phyloP scores from a whole-genome alignment of 2,888 invertebrate species.

The Apotomis capreana region DNA sequence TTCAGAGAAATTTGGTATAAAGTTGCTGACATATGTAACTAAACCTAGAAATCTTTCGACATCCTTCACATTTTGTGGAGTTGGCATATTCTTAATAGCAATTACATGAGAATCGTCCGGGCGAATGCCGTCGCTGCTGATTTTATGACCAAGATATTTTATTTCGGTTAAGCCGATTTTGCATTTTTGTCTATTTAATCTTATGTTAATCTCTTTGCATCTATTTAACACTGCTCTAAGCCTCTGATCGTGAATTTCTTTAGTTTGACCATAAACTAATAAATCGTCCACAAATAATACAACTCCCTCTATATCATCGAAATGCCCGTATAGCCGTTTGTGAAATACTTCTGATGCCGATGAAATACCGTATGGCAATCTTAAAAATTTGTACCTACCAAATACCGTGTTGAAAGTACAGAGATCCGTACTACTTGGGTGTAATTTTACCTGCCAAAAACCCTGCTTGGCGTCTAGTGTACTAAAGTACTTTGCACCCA shows the following conservation, averaged over 20 bases:
- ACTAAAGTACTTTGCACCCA: conserved; percentile 35
- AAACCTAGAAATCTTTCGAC: conserved; percentile 11
- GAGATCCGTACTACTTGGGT: conserved; percentile 30
- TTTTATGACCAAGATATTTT: conserved; percentile 20
- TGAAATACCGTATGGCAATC: conserved; percentile 38
- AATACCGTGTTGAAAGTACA: conserved; percentile 41
- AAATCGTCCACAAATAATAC: conserved; percentile 43
- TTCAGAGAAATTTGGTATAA: conserved; percentile 9
- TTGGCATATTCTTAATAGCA: conserved; percentile 8
- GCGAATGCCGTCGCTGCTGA: conserved; percentile 5
- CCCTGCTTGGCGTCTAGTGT: conserved; percentile 39
- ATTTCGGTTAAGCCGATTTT: conserved; percentile 27
- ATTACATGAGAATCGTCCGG: conserved; percentile 4
- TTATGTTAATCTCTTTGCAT: too few species aligned
- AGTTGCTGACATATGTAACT: conserved; percentile 13
- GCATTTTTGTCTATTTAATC: conserved; percentile 37
- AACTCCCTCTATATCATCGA: conserved; percentile 43
- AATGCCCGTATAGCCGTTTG: conserved; percentile 9
- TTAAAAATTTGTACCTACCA: conserved; percentile 37
- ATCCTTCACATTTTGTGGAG: conserved; percentile 11
- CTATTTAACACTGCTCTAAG: too few species aligned
- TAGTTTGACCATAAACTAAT: too few species aligned
- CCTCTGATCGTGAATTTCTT: too few species aligned
- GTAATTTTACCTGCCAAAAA: conserved; percentile 36
- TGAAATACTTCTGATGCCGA: conserved; percentile 40